Base-by-base conservation (phyloP, 2,888 invertebrate genomes). In the Lamellibrachia columna region DNA sequence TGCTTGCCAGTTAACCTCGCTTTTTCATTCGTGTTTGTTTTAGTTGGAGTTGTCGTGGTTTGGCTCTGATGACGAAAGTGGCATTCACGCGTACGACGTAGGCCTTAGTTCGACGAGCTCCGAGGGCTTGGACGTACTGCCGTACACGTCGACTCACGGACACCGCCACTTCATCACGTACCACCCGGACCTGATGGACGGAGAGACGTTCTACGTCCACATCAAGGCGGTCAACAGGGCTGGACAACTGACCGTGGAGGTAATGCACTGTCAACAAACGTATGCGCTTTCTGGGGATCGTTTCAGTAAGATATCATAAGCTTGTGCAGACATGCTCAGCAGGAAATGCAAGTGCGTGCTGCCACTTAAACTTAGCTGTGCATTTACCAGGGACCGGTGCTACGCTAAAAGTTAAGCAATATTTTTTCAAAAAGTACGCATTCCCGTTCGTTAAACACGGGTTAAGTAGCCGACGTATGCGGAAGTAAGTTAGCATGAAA, bases 171-270 rank as follows among this genome's bases (percentile, higher is more conserved):
- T 93, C 93, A 93, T 93, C 53, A 90, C 94, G 7, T 92, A 93
- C 53, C 94, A 95, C 91, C 94, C 94, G 4, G 93, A 94, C 92
- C 92, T 95, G n/a, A 94, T 93, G 53, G 94, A 95, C 90, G 95
- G 95, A 0, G 91, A 93, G 11, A 92, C 92, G 58, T 95, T 95
- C 93, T 95, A 94, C 92, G 93, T 95, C 40, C 91, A 94, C 28
- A 93, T 95, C 90, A 94, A 94, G 91, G 94, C 95, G 22, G 94
- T 94, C n/a, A 94, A 95, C 92, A 95, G 93, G 92, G 94, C 95
- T 2, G 93, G 93, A 11, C 90, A 93, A 52, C 92, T 93, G 52
- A 92, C 93, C 22, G 90, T 93, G 28, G 92, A 93, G 94, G 95
- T 94, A 93, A 75, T 75, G 75, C 22, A 75, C 75, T 75, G 22